phyloP scores from a whole-genome alignment of 2,113 vertebrate genomes.

The Poeciliopsis occidentalis region DNA sequence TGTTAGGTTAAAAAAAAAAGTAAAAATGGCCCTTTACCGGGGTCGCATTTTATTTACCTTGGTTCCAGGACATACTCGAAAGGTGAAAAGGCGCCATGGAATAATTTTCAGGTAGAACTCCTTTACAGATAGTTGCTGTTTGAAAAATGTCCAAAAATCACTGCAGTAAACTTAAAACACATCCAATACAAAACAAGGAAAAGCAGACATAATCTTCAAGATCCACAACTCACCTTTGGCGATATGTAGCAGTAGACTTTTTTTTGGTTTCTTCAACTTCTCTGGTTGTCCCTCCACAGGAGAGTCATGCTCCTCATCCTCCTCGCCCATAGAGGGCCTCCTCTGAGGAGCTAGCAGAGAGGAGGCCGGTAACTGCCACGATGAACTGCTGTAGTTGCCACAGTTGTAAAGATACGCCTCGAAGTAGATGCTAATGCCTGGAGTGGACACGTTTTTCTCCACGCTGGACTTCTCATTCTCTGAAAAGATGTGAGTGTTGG shows the following conservation, averaged over 20 bases:
- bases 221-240: constrained; percentile 86
- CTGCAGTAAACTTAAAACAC: not conserved
- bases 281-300: constrained; percentile 89
- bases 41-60: constrained; percentile 81
- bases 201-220: not conserved
- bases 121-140: constrained; percentile 99
- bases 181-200: not conserved
- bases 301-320: constrained; percentile 90
- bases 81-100: constrained; percentile 98
- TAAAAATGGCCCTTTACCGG: not conserved
- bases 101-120: constrained; percentile 99
- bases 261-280: constrained; percentile 99
- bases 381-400: constrained; percentile 86
- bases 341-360: constrained; percentile 87
- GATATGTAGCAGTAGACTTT: constrained; percentile 99
- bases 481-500: constrained; percentile 54
- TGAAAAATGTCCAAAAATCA: constrained; percentile 14
- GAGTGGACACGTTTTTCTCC: constrained; percentile 96
- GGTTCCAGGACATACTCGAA: constrained; percentile 97
- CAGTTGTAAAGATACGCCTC: constrained; percentile 95
- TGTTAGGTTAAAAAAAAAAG: not conserved
- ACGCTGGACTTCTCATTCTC: constrained; percentile 95
- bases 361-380: constrained; percentile 88
- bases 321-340: constrained; percentile 88
- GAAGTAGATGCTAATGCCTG: constrained; percentile 96